These are phyloP conservation scores for Acanthis flammea DNA, from an alignment of 2,797 vertebrate genomes.

Conservation along the genomic window DNA sequence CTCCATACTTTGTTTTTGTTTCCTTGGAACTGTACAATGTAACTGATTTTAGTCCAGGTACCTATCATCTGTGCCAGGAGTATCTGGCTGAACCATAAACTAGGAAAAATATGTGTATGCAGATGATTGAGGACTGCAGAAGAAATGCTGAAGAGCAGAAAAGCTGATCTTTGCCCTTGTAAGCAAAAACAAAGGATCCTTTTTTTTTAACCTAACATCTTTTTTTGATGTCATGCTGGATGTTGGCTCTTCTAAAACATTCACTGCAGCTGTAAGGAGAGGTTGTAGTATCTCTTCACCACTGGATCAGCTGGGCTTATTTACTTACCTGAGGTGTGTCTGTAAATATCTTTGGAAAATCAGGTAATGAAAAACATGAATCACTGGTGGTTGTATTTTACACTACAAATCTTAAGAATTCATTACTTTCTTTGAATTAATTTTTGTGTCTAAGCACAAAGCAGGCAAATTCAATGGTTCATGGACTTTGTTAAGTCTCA, in stretches of 20 bases:
- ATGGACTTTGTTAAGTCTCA: neutral
- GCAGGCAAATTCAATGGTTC: neutral
- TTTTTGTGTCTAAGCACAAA: neutral
- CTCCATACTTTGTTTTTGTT: fast-evolving
- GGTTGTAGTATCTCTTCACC: neutral
- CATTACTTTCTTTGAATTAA: neutral
- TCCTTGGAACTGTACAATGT: neutral
- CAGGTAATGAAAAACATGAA: neutral
- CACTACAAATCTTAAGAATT: neutral
- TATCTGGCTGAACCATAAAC: neutral
- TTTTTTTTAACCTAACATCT: neutral
- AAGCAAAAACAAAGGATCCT: neutral
- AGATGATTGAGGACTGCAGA: neutral
- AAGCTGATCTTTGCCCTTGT: neutral
- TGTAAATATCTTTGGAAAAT: neutral
- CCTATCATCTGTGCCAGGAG: neutral
- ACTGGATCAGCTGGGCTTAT: neutral
- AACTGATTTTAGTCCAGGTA: neutral
- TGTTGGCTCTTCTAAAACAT: neutral
- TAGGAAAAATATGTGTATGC: neutral
- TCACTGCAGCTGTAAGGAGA: neutral
- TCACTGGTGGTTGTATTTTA: neutral
- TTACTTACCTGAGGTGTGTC: neutral
- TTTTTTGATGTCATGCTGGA: neutral
- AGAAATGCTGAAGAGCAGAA: neutral